Evolutionary conservation across 2,113 vertebrate genomes (phyloP).

Genomic region (Machaerirhynchus nigripectus): DNA sequence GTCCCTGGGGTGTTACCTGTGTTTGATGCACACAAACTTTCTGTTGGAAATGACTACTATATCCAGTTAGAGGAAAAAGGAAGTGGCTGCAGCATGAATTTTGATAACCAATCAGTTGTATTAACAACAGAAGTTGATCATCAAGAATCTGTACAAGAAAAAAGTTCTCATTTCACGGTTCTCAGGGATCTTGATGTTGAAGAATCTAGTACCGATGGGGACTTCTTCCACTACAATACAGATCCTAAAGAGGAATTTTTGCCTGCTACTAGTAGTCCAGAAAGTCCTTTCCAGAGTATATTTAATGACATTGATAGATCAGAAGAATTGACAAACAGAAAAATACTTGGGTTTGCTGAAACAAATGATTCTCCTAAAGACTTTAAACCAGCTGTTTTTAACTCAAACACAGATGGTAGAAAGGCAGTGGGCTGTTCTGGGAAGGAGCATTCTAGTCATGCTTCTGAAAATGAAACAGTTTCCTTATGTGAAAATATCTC

Average conservation of each 20-base stretch:
- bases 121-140: constrained; percentile 71
- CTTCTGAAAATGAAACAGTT: constrained; percentile 60
- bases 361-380: constrained; percentile 69
- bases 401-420: constrained; percentile 5
- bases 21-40: constrained; percentile 88
- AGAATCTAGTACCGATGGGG: constrained; percentile 86
- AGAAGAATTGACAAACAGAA: constrained; percentile 69
- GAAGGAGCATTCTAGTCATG: background rate
- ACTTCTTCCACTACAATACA: constrained; percentile 83
- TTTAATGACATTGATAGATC: constrained; percentile 78
- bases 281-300: constrained; percentile 86
- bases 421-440: background rate
- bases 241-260: constrained; percentile 84
- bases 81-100: constrained; percentile 72
- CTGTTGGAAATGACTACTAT: constrained; percentile 90
- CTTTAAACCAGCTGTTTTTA: constrained; percentile 13
- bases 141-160: constrained; percentile 62
- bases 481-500: constrained; percentile 42
- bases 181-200: constrained; percentile 82
- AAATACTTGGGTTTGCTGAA: constrained; percentile 79
- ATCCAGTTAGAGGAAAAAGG: constrained; percentile 93
- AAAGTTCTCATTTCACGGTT: constrained; percentile 68
- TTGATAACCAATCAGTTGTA: constrained; percentile 64
- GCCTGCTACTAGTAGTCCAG: constrained; percentile 67
- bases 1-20: constrained; percentile 88